Evolutionary conservation across 2,888 invertebrate species (phyloP), one percentile per base, ranked within the genome.

Genomic region (Tetramorium bicarinatum): DNA sequence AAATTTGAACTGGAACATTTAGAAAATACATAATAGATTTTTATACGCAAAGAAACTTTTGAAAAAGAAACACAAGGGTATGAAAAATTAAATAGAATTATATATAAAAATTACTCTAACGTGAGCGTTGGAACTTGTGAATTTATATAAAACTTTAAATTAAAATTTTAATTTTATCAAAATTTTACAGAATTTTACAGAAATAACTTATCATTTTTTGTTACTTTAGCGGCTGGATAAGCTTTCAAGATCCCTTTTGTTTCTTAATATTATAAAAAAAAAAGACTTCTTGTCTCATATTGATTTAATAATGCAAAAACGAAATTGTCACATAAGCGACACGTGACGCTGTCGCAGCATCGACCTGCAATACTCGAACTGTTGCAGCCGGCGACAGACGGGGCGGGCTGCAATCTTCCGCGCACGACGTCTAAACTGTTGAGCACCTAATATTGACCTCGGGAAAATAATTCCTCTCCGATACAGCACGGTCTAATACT

Each of bases 401-500:
- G 29, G 18, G 15, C 44, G 11, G 29, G n/a, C 11, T 13, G 44
- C 13, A 38, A n/a, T 18, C 6, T 71, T 38, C n/a, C 54, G 49
- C 47, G 9, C n/a, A n/a, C n/a, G 49, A 4, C 13, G 49, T 25
- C 72, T 76, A 62, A 80, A 83, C 72, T 56, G 44, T 66, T 75
- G 49, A 80, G 56, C 72, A 64, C 18, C 15, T 61, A 59, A 85
- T 25, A 25, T 49, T 18, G 56, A 71, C 25, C 44, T 8, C 77
- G 21, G 34, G 71, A 69, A 69, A 61, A 69, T 66, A 61, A 75
- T 82, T 87, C 67, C 84, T 75, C 66, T 18, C 25, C 66, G 80
- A 77, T 64, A 47, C 71, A 79, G 29, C 21, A n/a, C 47, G 47
- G 54, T 49, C 72, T 75, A 80, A 84, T 85, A 76, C 77, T 76